These are phyloP conservation scores for Machimus rusticus DNA, from an alignment of 2,888 invertebrate genomes.

Conservation along the genomic window DNA sequence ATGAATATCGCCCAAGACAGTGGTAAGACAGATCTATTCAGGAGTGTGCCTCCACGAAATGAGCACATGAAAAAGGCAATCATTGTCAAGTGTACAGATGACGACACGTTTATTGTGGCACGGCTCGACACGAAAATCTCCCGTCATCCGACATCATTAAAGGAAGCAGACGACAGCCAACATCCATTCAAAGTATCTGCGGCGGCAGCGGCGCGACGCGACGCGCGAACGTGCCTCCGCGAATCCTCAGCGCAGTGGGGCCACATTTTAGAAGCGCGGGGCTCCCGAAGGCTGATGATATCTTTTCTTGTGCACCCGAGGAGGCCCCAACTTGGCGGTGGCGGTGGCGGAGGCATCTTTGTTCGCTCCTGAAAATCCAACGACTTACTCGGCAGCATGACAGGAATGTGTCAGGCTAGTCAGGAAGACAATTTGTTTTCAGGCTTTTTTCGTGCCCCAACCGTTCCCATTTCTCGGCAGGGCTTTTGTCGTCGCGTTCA, in stretches of 20 bases:
- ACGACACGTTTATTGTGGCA: slow-evolving; percentile 20
- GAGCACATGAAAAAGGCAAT: slow-evolving; percentile 31
- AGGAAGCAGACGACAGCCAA: slow-evolving; percentile 26
- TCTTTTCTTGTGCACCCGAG: background rate
- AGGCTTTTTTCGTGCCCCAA: background rate
- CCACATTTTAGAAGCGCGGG: background rate
- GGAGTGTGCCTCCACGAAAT: slow-evolving; percentile 7
- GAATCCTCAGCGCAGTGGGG: background rate
- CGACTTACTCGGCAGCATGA: slow-evolving; percentile 31
- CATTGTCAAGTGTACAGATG: slow-evolving; percentile 28
- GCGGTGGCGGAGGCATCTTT: background rate
- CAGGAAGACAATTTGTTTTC: slow-evolving; percentile 40
- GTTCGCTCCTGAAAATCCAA: background rate
- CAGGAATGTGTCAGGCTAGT: slow-evolving; percentile 36
- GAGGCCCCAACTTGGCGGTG: background rate
- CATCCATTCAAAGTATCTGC: slow-evolving; percentile 23
- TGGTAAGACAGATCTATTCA: slow-evolving; percentile 7
- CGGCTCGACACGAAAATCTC: slow-evolving; percentile 27
- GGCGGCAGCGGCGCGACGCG: background rate
- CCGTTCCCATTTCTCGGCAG: background rate
- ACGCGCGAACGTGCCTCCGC: background rate
- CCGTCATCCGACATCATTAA: slow-evolving; percentile 28
- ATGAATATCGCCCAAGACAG: background rate
- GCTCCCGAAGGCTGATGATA: background rate
- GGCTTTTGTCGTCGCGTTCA: background rate